Conservation (phyloP, 2,888 invertebrate species). For the Erpobdella octoculata region DNA sequence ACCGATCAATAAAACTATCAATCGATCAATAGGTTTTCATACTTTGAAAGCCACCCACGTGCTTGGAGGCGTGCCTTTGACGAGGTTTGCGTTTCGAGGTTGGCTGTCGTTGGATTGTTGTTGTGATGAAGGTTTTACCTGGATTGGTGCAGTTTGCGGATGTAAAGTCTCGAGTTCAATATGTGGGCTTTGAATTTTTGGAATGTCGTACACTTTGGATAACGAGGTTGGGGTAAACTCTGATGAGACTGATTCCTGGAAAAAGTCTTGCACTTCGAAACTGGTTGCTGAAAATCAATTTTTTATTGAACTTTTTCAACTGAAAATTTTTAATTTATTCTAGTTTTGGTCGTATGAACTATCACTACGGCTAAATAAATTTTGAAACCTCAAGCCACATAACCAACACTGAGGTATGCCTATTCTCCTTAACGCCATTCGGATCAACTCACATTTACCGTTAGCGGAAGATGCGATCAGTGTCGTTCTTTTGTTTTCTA, state of each 20-base stretch:
- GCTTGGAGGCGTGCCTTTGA: constrained; percentile 22
- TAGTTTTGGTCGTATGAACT: neutral
- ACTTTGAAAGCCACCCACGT: constrained; percentile 32
- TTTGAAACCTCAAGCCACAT: too few relatives aligned
- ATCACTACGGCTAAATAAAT: too few relatives aligned
- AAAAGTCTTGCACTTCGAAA: constrained; percentile 30
- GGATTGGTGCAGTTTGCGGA: neutral
- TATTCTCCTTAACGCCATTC: too few relatives aligned
- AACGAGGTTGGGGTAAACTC: constrained; percentile 24
- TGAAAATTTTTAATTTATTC: neutral
- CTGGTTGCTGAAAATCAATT: constrained; percentile 22
- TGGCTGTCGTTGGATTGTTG: neutral
- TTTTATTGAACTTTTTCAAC: neutral
- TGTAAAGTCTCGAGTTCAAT: neutral
- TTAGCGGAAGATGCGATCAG: neutral
- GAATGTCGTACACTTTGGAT: neutral
- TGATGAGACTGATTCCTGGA: constrained; percentile 22
- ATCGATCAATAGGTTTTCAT: too few relatives aligned
- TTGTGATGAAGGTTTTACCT: neutral
- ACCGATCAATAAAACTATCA: too few relatives aligned
- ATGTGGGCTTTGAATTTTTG: neutral
- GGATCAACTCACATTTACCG: too few relatives aligned
- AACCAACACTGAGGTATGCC: too few relatives aligned
- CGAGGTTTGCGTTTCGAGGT: neutral
- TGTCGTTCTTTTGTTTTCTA: neutral